A percentile compares a stretch with the other conserved stretches of the same genome.
These are phyloP conservation scores for Amblyopsis hoosieri DNA, from an alignment of 2,797 vertebrate genomes.

Conservation along the genomic window DNA sequence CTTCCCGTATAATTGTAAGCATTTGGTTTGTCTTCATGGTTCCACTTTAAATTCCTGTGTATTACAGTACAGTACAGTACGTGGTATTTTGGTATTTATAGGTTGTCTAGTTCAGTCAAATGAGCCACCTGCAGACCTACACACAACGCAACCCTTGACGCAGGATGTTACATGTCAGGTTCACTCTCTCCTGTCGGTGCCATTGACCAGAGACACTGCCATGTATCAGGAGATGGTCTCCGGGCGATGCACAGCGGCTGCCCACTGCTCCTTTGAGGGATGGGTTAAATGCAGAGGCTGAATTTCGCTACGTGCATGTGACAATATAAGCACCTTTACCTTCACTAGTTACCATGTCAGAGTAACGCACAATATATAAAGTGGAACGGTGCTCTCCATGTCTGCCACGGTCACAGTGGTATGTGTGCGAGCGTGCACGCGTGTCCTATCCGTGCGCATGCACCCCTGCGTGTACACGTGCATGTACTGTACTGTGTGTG, in stretches of 20 bases:
- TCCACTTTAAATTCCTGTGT: constrained; percentile 44
- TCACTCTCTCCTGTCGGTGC: too few relatives aligned
- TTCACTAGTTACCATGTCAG: constrained; percentile 25
- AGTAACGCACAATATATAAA: constrained; percentile 29
- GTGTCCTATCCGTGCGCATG: constrained; percentile 31
- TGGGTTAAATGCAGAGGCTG: too few relatives aligned
- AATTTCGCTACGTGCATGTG: too few relatives aligned
- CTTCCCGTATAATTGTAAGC: constrained; percentile 32
- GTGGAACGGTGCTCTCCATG: constrained; percentile 61
- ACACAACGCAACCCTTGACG: too few relatives aligned
- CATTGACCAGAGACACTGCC: too few relatives aligned
- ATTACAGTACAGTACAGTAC: background rate
- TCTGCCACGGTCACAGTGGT: constrained; percentile 68
- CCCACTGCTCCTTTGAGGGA: too few relatives aligned
- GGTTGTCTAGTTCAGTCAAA: constrained; percentile 23
- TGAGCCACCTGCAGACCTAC: background rate
- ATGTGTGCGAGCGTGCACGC: constrained; percentile 32
- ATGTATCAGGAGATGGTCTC: too few relatives aligned
- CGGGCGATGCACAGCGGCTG: too few relatives aligned
- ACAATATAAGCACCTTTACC: too few relatives aligned
- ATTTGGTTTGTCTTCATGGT: constrained; percentile 51
- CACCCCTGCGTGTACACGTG: constrained; percentile 53
- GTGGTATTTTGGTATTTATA: constrained; percentile 28
- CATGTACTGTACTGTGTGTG: constrained; percentile 40
- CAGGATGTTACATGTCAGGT: constrained; percentile 1